Conservation (phyloP, 1,140 invertebrate species). For the Trinorchestia longiramus region DNA sequence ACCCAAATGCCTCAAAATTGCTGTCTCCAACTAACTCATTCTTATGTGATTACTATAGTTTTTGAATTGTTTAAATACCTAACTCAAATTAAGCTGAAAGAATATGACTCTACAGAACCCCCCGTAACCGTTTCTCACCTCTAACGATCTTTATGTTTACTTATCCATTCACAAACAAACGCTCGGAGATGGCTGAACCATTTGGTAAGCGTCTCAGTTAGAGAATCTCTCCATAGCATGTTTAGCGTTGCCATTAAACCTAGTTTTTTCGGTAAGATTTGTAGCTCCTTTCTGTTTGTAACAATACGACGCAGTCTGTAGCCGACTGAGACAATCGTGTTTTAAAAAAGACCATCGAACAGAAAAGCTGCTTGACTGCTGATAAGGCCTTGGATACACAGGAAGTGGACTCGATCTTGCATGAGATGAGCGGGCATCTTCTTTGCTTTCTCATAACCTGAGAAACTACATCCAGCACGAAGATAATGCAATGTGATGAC, state of each 20-base stretch:
- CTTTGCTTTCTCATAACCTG: constrained; percentile 15
- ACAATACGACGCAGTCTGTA: background rate
- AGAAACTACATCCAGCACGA: background rate
- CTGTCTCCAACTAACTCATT: background rate
- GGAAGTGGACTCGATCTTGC: constrained; percentile 42
- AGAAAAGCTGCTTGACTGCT: constrained; percentile 49
- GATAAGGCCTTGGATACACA: constrained; percentile 35
- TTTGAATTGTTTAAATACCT: background rate
- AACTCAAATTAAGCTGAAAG: background rate
- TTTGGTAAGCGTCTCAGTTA: background rate
- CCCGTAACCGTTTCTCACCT: too few species aligned
- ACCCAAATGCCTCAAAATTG: background rate
- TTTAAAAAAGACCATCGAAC: background rate
- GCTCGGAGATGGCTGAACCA: background rate
- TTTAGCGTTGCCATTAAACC: constrained; percentile 22
- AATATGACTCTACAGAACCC: background rate
- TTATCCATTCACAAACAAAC: background rate
- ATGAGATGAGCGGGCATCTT: background rate
- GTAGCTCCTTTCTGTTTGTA: constrained; percentile 1
- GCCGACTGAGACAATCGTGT: background rate
- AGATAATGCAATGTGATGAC: background rate
- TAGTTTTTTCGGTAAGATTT: constrained; percentile 39
- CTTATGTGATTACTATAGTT: background rate
- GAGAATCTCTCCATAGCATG: background rate
- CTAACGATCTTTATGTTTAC: background rate